Evolutionary conservation across 2,113 vertebrate species (phyloP), one percentile per base, ranked within the genome.

Genomic region (Hippocampus comes): DNA sequence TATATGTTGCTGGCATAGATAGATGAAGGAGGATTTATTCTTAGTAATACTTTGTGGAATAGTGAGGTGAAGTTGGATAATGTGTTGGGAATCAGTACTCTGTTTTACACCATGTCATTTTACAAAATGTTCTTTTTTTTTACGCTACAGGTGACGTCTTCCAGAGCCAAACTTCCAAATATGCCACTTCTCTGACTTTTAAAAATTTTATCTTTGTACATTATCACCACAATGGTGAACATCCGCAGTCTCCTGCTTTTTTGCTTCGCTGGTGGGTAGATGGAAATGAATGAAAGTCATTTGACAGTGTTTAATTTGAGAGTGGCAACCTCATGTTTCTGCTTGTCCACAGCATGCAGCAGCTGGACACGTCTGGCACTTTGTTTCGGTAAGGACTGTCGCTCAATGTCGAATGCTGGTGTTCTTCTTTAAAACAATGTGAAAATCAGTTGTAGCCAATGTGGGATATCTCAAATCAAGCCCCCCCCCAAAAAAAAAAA

Each of bases 371-470:
- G 86, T 55, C 75, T 84, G 9, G 78, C 74, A n/a, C 72, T 81
- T 72, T 77, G 75, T 76, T 70, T 70, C 2, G 81, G 93, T 93
- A 79, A 92, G 85, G n/a, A 83, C 49, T 68, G 2, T 8, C 5
- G n/a, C 38, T 10, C n/a, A 20, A 4, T 49, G 43, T 18, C 42
- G 12, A 9, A 4, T 21, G 5, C 41, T 27, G 21, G 9, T 23
- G 9, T 23, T 46, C 2, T 46, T 14, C 5, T 38, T 38, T 38
- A 38, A 38, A 38, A 38, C 34, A 38, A 38, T 38, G 34, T 38
- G 34, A 38, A 38, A 38, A 38, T 38, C 34, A 38, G 34, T 38
- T 38, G 34, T 38, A 6, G 34, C 34, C 34, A 38, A 38, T 5
- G 34, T 38, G 34, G 34, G 34, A 38, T 38, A 38, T 38, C 34